phyloP scores from a whole-genome alignment of 2,797 vertebrate genomes.

The Coilia nasus region DNA sequence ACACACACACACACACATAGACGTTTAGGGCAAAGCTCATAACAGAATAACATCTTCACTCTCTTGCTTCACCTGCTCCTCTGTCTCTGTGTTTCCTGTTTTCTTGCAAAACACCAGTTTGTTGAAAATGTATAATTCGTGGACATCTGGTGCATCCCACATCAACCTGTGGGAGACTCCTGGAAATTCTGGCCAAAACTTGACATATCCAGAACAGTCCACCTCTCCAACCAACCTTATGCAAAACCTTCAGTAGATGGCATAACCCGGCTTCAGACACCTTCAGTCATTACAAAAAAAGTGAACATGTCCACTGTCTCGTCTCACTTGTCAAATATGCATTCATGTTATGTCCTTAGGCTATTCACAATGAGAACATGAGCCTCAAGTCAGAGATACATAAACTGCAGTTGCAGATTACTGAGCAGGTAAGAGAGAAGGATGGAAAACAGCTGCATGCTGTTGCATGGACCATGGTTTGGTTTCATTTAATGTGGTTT shows the following conservation, averaged over 20 bases:
- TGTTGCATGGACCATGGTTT: too few species aligned
- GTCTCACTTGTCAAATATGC: background rate
- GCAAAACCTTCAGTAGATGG: background rate
- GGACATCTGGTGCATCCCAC: too few species aligned
- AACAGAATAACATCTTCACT: too few species aligned
- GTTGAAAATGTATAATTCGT: too few species aligned
- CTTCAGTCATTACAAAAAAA: background rate
- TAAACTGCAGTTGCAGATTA: conserved; percentile 87
- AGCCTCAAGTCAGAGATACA: conserved; percentile 88
- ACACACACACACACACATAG: too few species aligned
- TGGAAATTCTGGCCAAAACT: too few species aligned
- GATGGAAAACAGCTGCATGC: background rate
- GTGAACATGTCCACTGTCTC: background rate
- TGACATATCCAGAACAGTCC: conserved; percentile 35
- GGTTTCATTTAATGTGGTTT: too few species aligned
- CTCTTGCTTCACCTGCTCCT: too few species aligned
- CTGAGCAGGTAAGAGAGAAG: conserved; percentile 83
- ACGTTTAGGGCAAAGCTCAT: too few species aligned
- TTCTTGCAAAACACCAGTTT: too few species aligned
- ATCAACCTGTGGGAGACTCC: too few species aligned
- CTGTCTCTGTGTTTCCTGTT: too few species aligned
- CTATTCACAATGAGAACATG: conserved; percentile 91
- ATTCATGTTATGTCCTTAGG: conserved; percentile 66
- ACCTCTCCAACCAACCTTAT: background rate
- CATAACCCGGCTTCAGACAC: background rate